Evolutionary conservation across 2,113 vertebrate genomes (phyloP).

Genomic region (Lipophrys pholis): DNA sequence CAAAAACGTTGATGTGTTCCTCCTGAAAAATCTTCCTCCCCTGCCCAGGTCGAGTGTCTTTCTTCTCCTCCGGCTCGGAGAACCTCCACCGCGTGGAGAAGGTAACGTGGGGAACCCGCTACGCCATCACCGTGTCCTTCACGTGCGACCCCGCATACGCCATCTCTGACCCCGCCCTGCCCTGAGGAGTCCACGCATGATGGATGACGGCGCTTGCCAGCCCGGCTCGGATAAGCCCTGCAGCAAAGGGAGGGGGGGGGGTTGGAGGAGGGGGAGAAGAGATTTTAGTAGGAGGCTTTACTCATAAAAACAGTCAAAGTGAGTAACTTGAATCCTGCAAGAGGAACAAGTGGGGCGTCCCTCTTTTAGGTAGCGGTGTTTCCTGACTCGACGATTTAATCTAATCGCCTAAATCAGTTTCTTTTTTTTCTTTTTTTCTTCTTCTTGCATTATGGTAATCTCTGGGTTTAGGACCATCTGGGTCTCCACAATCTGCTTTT

Average conservation of each 20-base stretch:
- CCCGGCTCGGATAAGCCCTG: slow-evolving; percentile 57
- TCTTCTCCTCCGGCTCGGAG: slow-evolving; percentile 97
- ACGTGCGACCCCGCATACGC: slow-evolving; percentile 90
- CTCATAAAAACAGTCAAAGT: no score
- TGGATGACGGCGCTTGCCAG: slow-evolving; percentile 11
- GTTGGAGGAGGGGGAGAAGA: neutral
- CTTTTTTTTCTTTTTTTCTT: neutral
- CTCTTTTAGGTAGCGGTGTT: slow-evolving; percentile 6
- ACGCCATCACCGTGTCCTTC: slow-evolving; percentile 96
- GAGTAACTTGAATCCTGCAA: no score
- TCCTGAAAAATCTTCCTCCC: slow-evolving; percentile 2
- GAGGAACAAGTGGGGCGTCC: neutral
- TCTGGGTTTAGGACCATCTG: neutral
- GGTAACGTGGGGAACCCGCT: slow-evolving; percentile 94
- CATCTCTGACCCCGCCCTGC: slow-evolving; percentile 88
- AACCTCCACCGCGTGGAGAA: slow-evolving; percentile 96
- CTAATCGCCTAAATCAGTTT: slow-evolving; percentile 23
- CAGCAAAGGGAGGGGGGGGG: neutral
- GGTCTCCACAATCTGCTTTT: slow-evolving; percentile 1
- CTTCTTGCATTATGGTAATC: neutral
- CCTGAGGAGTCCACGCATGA: slow-evolving; percentile 43
- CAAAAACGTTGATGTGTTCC: neutral
- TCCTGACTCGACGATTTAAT: slow-evolving; percentile 29
- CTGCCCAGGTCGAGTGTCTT: slow-evolving; percentile 90
- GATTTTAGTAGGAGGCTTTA: slow-evolving; percentile 15